Evolutionary conservation across 2,113 vertebrate genomes (phyloP).

Genomic region (Coryphaenoides rupestris): DNA sequence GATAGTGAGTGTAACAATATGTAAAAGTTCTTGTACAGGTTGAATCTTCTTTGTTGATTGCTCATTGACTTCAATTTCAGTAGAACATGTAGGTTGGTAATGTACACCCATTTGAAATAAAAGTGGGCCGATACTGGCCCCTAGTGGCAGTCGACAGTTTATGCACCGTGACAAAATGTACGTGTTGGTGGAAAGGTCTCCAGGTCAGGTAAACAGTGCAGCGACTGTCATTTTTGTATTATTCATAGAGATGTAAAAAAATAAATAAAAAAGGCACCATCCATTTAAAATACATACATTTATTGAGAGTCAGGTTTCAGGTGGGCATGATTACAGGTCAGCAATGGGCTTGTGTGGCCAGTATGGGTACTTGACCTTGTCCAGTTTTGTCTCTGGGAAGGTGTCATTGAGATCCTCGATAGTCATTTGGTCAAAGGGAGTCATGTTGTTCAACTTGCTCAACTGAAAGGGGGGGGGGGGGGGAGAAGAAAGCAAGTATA

Average conservation of each 20-base stretch:
- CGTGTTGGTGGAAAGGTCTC: too few relatives aligned
- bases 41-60: too few relatives aligned
- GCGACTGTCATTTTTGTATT: too few relatives aligned
- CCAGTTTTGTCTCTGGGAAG: constrained; percentile 88
- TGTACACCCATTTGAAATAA: too few relatives aligned
- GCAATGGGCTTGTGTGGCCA: constrained; percentile 89
- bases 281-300: constrained; percentile 59
- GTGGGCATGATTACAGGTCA: constrained; percentile 73
- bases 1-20: too few relatives aligned
- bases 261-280: constrained; percentile 6
- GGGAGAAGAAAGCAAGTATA: background rate
- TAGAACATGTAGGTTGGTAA: too few relatives aligned
- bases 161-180: too few relatives aligned
- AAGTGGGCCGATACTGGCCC: constrained; percentile 11
- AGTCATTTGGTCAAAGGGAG: constrained; percentile 96
- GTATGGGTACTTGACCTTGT: constrained; percentile 84
- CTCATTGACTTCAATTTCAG: too few relatives aligned
- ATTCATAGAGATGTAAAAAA: too few relatives aligned
- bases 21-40: too few relatives aligned
- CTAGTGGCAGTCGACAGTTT: constrained; percentile 19
- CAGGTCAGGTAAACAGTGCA: too few relatives aligned
- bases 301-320: constrained; percentile 42
- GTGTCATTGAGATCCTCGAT: constrained; percentile 75
- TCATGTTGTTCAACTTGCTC: constrained; percentile 82
- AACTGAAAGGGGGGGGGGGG: too few relatives aligned